Conservation (phyloP, 92 coral and sea anemone species). For the Actinernus sp. region DNA sequence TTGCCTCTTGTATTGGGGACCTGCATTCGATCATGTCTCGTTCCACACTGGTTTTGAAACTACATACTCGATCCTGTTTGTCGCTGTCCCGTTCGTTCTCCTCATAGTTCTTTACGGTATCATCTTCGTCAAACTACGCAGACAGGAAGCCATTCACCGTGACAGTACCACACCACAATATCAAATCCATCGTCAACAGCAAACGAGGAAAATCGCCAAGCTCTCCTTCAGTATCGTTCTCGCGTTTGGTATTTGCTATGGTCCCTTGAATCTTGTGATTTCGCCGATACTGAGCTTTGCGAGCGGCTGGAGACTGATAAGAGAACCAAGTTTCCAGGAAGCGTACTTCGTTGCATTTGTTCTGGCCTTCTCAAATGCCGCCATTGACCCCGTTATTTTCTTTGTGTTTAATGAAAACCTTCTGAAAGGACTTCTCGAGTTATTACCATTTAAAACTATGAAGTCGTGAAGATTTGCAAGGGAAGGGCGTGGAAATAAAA, state of each 20-base stretch:
- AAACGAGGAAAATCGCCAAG: slow-evolving; percentile 7
- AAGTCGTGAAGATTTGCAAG: no score
- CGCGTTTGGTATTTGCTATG: slow-evolving; percentile 21
- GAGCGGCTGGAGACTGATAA: not conserved
- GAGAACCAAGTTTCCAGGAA: not conserved
- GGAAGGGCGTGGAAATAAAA: no score
- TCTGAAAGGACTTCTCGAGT: no score
- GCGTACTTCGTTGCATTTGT: not conserved
- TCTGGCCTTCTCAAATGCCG: slow-evolving; percentile 15
- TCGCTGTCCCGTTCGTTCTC: not conserved
- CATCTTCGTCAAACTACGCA: slow-evolving; percentile 9
- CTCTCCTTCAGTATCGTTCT: slow-evolving; percentile 21
- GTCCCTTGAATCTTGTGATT: slow-evolving; percentile 4
- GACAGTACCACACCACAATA: not conserved
- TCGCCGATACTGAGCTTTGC: slow-evolving; percentile 1
- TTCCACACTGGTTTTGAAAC: not conserved
- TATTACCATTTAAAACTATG: no score
- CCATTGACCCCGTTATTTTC: slow-evolving; percentile 25
- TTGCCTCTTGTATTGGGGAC: not conserved
- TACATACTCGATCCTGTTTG: slow-evolving; percentile 1
- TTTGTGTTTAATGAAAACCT: slow-evolving; percentile 3
- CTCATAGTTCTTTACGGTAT: slow-evolving; percentile 4
- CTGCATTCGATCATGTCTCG: not conserved
- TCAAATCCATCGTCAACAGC: slow-evolving; percentile 16
- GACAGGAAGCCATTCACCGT: not conserved